Percentiles rank a stretch among this genome's conserved stretches.
Evolutionary conservation across 2,888 invertebrate genomes (phyloP).

Genomic region (Cephus rjabovi): DNA sequence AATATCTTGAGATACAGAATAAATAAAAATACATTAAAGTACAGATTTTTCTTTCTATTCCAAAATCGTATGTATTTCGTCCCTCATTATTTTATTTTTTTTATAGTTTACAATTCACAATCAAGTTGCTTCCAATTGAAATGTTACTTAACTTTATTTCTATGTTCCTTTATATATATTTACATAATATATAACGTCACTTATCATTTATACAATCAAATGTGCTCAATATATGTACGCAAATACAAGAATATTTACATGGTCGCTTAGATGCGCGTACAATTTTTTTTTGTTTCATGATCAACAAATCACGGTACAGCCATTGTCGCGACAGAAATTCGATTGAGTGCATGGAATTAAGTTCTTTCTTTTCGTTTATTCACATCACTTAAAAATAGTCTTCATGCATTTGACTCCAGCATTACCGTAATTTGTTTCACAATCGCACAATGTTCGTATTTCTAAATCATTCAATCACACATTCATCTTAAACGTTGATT

Average conservation of each 20-base stretch:
- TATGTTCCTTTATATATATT: background rate
- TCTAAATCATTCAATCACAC: background rate
- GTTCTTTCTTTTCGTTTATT: background rate
- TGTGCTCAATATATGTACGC: background rate
- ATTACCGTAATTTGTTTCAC: background rate
- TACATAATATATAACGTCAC: background rate
- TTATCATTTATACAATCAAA: background rate
- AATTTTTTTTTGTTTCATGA: background rate
- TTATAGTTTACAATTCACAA: background rate
- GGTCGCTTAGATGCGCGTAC: background rate
- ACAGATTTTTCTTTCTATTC: background rate
- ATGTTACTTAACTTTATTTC: background rate
- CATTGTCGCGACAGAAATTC: background rate
- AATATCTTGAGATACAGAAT: background rate
- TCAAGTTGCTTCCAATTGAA: background rate
- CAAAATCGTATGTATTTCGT: background rate
- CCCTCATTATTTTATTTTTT: background rate
- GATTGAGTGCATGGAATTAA: background rate
- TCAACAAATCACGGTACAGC: background rate
- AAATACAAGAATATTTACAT: constrained; percentile 7
- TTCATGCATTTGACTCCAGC: background rate
- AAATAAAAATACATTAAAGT: background rate
- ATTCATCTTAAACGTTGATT: background rate
- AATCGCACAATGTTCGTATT: background rate
- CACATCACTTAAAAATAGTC: background rate